These are phyloP conservation scores for Drosophila putrida DNA, from an alignment of 2,888 invertebrate genomes.

Conservation along the genomic window DNA sequence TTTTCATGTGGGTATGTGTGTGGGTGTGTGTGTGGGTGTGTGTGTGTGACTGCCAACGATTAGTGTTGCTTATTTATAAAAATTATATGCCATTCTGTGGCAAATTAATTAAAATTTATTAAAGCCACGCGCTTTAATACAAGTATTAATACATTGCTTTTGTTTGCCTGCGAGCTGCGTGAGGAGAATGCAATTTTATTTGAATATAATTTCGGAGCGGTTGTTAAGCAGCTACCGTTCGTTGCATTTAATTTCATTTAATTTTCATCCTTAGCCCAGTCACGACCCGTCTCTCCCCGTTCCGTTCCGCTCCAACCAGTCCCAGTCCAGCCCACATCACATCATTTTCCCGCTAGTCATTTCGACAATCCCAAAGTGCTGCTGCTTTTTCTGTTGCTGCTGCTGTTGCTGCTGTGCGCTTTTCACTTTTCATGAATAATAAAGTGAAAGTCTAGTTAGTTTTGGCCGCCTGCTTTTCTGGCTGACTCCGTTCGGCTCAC, in stretches of 20 bases:
- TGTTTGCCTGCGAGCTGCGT: slow-evolving; percentile 13
- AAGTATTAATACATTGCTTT: not conserved
- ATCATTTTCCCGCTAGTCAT: slow-evolving; percentile 68
- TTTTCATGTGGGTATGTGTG: slow-evolving; percentile 43
- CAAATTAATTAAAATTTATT: slow-evolving; percentile 77
- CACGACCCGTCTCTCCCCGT: too few species aligned
- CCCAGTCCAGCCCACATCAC: slow-evolving; percentile 51
- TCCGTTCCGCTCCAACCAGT: too few species aligned
- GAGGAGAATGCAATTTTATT: slow-evolving; percentile 53
- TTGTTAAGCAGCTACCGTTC: slow-evolving; percentile 35
- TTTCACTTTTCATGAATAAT: slow-evolving; percentile 79
- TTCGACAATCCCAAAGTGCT: slow-evolving; percentile 69
- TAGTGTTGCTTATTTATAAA: slow-evolving; percentile 77
- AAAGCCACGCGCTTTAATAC: slow-evolving; percentile 26
- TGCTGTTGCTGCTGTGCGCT: slow-evolving; percentile 57
- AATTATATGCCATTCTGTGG: slow-evolving; percentile 58
- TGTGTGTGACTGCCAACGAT: slow-evolving; percentile 50
- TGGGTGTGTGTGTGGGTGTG: slow-evolving; percentile 4
- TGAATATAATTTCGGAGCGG: slow-evolving; percentile 49
- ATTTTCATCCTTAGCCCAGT: slow-evolving; percentile 55
- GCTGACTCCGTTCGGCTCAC: slow-evolving; percentile 37
- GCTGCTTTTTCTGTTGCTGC: slow-evolving; percentile 12
- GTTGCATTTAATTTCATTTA: slow-evolving; percentile 76
- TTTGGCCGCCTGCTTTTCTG: slow-evolving; percentile 51
- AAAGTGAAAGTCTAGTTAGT: slow-evolving; percentile 79